Evolutionary conservation across 1,140 invertebrate species (phyloP), one percentile per base, ranked within the genome.

Genomic region (Apis laboriosa): DNA sequence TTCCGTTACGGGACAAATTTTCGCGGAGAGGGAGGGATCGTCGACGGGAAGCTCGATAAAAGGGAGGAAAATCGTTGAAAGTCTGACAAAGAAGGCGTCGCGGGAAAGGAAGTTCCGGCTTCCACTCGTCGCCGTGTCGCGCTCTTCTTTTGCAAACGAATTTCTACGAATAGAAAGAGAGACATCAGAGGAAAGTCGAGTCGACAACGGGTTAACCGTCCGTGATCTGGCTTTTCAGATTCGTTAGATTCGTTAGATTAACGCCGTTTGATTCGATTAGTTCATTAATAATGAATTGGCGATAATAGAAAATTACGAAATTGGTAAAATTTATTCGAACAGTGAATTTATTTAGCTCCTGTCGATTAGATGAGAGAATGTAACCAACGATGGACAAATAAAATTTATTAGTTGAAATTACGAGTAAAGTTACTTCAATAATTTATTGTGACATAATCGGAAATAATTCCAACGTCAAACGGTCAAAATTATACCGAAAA

Each of bases 11-110:
- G 64, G 55, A 56, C 64, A 76, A 82, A 82, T 82, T 53, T 56
- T 55, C 56, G 74, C 9, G 55, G 34, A 19, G 49, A 68, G 53
- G 12, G 61, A 43, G 49, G 9, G 49, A 13, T 51, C 21, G 80
- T n/a, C 17, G 72, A 53, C 34, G 15, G 73, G 75, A 61, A 68
- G 73, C 80, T 77, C 80, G 73, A 81, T 81, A 77, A 81, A 81
- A 76, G 64, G 63, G 64, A 76, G 55, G 73, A 82, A 77, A 82
- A 64, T 82, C 64, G 74, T 60, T 70, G 74, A 43, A 77, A 67
- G 56, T 82, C 28, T 8, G 67, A 82, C 80, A 82, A 77, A 77
- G 80, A 77, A 77, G 21, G 49, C 24, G 49, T 75, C 19, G 43
- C 43, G 43, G 24, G 21, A 53, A 77, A 77, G 28, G 80, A 82